Evolutionary conservation across 2,888 invertebrate genomes (phyloP), one percentile per base, ranked within the genome.

Genomic region (Blomia tropicalis): DNA sequence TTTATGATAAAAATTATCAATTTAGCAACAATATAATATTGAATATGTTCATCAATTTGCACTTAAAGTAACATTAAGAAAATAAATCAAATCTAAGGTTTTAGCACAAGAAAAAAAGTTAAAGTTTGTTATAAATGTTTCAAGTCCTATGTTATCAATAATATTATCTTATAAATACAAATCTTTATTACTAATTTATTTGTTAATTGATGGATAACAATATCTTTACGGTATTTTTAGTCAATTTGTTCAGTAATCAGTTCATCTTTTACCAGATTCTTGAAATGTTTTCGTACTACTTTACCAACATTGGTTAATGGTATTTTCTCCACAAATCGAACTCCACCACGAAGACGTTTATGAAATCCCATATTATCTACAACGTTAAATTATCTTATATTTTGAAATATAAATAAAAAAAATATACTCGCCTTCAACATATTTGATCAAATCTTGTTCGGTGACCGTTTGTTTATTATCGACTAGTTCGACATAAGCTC

Each of bases 361-460:
- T 58, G 58, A 19, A 41, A 41, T 4, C 17, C 58, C 58, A 58
- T 44, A 17, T 36, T 31, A 22, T 58, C 58, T 43, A 43, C 11
- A 19, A 27, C 19, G 36, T 11, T 36, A 11, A 36, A 36, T 36
- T 36, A 36, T 7, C 7, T 36, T 36, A 36, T 11, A 36, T 36
- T 36, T 7, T 36, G 36, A 7, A 36, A 36, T n/a, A n/a, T 11
- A 7, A 36, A 17, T 36, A 11, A 27, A 11, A 27, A 22, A 14
- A 19, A 47, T 47, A 11, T n/a, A 47, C 51, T 54, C 17, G 19
- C 54, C 54, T 54, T 27, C 5, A 27, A 54, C 54, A 31, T 54
- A 22, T 25, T 54, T n/a, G 19, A 54, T 54, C 54, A 54, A 19
- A 7, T 54, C 54, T 54, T 54, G 30, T 54, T 54, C 54, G 31